Conservation (phyloP, 2,113 vertebrate genomes). For the Neofelis nebulosa region DNA sequence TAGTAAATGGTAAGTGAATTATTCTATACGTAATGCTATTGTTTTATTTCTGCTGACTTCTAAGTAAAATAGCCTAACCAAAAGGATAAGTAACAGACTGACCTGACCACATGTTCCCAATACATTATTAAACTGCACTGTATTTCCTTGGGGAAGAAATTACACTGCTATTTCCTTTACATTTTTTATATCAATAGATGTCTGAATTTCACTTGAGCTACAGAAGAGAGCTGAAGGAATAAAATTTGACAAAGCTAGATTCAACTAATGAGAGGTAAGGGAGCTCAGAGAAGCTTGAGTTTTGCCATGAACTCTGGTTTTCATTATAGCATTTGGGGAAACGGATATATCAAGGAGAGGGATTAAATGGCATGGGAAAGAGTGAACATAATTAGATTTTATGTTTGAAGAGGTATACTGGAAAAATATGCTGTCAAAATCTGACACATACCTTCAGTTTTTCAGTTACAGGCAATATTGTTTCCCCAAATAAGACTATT, state of each 20-base stretch:
- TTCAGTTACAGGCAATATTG: constrained; percentile 58
- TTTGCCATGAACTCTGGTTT: constrained; percentile 40
- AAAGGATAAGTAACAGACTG: constrained; percentile 45
- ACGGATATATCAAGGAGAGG: neutral
- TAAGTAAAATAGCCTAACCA: constrained; percentile 49
- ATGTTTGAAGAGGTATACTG: constrained; percentile 63
- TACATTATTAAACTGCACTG: constrained; percentile 63
- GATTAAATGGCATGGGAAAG: constrained; percentile 62
- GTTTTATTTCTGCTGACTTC: constrained; percentile 52
- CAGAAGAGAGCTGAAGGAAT: constrained; percentile 22
- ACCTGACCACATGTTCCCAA: constrained; percentile 41
- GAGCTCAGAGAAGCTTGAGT: neutral
- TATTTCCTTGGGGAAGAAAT: constrained; percentile 68
- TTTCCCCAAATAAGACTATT: constrained; percentile 61
- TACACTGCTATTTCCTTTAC: constrained; percentile 55
- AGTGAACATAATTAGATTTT: constrained; percentile 63
- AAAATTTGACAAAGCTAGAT: neutral
- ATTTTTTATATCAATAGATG: constrained; percentile 50
- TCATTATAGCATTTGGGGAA: constrained; percentile 59
- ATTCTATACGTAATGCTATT: neutral
- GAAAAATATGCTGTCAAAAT: constrained; percentile 74
- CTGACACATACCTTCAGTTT: constrained; percentile 48
- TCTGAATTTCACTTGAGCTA: constrained; percentile 57
- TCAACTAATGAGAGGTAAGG: neutral
- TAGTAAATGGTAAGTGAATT: neutral